Percentiles rank a stretch among this genome's conserved stretches.
Evolutionary conservation across 2,888 invertebrate genomes (phyloP).

Genomic region (Hymenopus coronatus): DNA sequence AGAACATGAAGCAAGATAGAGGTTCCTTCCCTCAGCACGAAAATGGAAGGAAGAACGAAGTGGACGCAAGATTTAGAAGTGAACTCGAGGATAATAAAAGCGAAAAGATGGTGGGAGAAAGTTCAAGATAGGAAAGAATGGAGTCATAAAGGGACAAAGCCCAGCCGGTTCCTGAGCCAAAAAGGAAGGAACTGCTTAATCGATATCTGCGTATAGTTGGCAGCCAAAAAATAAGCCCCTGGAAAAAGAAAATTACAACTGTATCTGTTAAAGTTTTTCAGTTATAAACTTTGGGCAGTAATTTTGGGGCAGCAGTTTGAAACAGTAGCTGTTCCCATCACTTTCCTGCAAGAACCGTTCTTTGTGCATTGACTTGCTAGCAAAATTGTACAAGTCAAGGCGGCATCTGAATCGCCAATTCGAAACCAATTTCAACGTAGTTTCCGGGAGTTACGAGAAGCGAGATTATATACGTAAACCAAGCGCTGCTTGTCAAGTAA

Average conservation of each 20-base stretch:
- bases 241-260: background rate
- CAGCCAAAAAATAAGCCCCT: background rate
- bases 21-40: background rate
- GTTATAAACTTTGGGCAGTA: background rate
- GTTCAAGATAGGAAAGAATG: background rate
- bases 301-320: background rate
- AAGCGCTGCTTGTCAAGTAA: too few relatives aligned
- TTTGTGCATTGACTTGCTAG: too few relatives aligned
- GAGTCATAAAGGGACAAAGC: background rate
- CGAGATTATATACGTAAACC: too few relatives aligned
- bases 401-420: too few relatives aligned
- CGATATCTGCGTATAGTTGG: background rate
- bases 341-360: too few relatives aligned
- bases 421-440: too few relatives aligned
- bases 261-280: background rate
- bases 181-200: background rate
- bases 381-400: too few relatives aligned
- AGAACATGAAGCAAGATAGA: background rate
- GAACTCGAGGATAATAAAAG: background rate
- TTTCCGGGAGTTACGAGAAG: too few relatives aligned
- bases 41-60: background rate
- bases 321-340: too few relatives aligned
- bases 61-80: background rate
- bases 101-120: background rate
- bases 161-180: background rate